phyloP scores from a whole-genome alignment of 92 coral and sea anemone species.

The Ricordea florida region DNA sequence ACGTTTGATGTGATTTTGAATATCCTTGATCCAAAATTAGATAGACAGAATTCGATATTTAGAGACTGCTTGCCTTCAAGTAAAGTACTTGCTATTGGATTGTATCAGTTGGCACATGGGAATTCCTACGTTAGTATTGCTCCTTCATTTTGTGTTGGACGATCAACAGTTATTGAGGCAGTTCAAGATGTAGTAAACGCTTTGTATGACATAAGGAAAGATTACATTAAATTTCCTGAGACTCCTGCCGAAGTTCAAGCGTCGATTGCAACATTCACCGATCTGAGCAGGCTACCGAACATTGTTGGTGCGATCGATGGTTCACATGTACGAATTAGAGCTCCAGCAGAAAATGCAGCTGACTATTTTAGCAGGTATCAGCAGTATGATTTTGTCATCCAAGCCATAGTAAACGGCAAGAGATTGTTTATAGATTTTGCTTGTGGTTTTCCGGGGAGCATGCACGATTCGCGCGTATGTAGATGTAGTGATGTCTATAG shows the following conservation, averaged over 20 bases:
- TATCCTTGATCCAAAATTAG: constrained; percentile 3
- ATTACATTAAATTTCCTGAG: constrained; percentile 19
- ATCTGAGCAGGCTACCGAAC: constrained; percentile 5
- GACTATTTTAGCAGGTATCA: constrained; percentile 30
- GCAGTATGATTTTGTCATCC: not conserved
- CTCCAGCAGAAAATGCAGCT: not conserved
- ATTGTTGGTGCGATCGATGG: constrained; percentile 31
- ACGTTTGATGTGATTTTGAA: too few species aligned
- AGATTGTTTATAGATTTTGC: constrained; percentile 7
- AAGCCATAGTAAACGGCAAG: constrained; percentile 1
- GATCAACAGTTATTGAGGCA: constrained; percentile 28
- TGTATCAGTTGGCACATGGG: constrained; percentile 17
- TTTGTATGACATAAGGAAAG: not conserved
- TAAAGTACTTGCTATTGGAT: constrained; percentile 16
- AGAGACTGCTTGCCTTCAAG: constrained; percentile 12
- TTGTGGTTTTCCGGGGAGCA: constrained; percentile 7
- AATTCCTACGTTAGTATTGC: constrained; percentile 13
- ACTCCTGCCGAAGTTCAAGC: not conserved
- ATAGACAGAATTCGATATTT: not conserved
- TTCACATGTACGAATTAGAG: constrained; percentile 3
- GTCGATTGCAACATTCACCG: not conserved
- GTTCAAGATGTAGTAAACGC: constrained; percentile 35
- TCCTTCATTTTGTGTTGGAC: constrained; percentile 9
- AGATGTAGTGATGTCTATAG: too few species aligned
- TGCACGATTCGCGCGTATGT: not conserved